Evolutionary conservation across 2,888 invertebrate species (phyloP).

Genomic region (Orthonychiurus folsomi): DNA sequence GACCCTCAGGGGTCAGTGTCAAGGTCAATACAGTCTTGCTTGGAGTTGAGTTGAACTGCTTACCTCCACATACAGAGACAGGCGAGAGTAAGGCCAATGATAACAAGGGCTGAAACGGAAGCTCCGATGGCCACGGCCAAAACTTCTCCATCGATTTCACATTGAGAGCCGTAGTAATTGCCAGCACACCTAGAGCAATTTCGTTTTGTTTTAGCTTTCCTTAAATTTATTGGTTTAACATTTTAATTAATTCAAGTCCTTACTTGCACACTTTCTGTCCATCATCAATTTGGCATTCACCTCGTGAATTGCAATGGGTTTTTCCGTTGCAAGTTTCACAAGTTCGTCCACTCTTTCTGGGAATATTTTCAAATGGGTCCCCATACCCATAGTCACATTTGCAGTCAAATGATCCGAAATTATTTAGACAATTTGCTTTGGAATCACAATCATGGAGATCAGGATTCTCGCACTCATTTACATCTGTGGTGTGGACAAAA

Average conservation of each 20-base stretch:
- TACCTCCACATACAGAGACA: conserved; percentile 87
- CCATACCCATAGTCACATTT: conserved; percentile 64
- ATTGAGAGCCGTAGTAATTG: conserved; percentile 77
- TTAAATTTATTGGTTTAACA: conserved; percentile 5
- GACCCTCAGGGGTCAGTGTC: not conserved
- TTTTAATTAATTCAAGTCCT: too few relatives aligned
- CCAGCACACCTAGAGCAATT: conserved; percentile 58
- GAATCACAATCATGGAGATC: conserved; percentile 79
- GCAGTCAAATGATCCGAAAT: conserved; percentile 74
- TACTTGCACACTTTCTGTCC: conserved; percentile 69
- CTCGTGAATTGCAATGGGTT: conserved; percentile 71
- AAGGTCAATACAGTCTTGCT: too few relatives aligned
- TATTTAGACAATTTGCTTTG: conserved; percentile 67
- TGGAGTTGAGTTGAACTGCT: conserved; percentile 32
- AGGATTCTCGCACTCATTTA: conserved; percentile 73
- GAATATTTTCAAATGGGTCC: conserved; percentile 63
- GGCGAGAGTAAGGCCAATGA: conserved; percentile 74
- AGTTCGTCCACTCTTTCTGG: conserved; percentile 59
- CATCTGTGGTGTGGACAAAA: too few relatives aligned
- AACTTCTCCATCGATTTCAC: conserved; percentile 86
- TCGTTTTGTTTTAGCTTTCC: too few relatives aligned
- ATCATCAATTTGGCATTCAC: conserved; percentile 67
- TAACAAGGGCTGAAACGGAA: conserved; percentile 76
- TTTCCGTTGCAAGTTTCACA: conserved; percentile 66
- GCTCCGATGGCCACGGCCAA: conserved; percentile 84